A percentile compares a stretch with the other conserved stretches of the same genome.
Conservation (phyloP, 2,113 vertebrate species). For the Gnathonemus echidnorhynchus region DNA sequence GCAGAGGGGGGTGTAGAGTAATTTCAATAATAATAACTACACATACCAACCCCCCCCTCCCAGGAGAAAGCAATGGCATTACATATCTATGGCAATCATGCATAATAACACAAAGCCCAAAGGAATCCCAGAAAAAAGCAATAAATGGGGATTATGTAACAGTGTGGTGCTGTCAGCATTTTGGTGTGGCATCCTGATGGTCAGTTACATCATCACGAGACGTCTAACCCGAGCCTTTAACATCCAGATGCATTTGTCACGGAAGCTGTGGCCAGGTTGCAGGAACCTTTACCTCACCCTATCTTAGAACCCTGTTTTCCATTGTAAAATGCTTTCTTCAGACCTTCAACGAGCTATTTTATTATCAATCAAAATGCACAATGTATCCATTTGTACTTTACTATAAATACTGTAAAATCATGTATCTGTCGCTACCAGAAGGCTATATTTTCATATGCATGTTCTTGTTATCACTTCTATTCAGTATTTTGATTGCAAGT, state of each 20-base stretch:
- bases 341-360: neutral
- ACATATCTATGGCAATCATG: neutral
- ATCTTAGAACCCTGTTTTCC: neutral
- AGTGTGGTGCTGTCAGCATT: neutral
- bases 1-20: neutral
- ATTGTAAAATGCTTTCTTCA: neutral
- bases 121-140: neutral
- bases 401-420: constrained; percentile 11
- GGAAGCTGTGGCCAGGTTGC: neutral
- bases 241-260: neutral
- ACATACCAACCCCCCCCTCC: neutral
- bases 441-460: neutral
- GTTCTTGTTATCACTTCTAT: neutral
- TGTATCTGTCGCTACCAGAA: neutral
- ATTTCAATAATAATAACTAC: neutral
- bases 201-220: neutral
- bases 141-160: neutral
- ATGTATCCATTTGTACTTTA: neutral
- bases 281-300: neutral
- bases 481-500: neutral
- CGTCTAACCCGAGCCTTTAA: neutral
- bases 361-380: neutral
- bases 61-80: neutral
- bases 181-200: neutral
- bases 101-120: neutral